Evolutionary conservation across 2,113 vertebrate genomes (phyloP).

Genomic region (Antidorcas marsupialis): DNA sequence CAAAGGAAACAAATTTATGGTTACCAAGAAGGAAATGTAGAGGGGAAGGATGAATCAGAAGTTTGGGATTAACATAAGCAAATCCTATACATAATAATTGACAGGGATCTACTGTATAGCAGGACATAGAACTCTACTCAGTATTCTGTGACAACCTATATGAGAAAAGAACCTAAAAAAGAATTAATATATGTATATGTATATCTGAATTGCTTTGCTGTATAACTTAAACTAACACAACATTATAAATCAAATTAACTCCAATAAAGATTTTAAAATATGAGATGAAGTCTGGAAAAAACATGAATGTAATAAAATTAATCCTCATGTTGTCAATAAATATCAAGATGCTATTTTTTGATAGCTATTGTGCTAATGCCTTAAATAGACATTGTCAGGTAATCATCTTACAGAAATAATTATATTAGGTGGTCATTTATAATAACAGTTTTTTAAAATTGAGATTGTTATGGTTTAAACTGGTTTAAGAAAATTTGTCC

Average conservation of each 20-base stretch:
- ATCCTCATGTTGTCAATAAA: neutral
- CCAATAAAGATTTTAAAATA: neutral
- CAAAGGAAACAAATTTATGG: neutral
- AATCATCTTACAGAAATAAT: neutral
- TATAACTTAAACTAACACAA: neutral
- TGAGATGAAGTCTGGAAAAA: neutral
- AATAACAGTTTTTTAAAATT: neutral
- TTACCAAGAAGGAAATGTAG: neutral
- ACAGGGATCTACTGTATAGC: neutral
- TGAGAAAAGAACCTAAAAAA: neutral
- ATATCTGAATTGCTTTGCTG: neutral
- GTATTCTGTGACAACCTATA: neutral
- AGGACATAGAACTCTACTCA: neutral
- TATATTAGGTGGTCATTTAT: neutral
- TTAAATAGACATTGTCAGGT: neutral
- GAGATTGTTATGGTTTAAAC: neutral
- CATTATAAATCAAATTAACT: neutral
- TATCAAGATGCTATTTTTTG: neutral
- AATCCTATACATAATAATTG: neutral
- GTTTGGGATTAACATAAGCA: neutral
- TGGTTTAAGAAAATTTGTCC: neutral
- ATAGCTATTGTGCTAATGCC: neutral
- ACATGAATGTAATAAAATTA: neutral
- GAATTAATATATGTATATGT: neutral
- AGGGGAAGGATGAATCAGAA: neutral